Evolutionary conservation across 1,140 invertebrate genomes (phyloP).

Genomic region (Dendroctonus valens): DNA sequence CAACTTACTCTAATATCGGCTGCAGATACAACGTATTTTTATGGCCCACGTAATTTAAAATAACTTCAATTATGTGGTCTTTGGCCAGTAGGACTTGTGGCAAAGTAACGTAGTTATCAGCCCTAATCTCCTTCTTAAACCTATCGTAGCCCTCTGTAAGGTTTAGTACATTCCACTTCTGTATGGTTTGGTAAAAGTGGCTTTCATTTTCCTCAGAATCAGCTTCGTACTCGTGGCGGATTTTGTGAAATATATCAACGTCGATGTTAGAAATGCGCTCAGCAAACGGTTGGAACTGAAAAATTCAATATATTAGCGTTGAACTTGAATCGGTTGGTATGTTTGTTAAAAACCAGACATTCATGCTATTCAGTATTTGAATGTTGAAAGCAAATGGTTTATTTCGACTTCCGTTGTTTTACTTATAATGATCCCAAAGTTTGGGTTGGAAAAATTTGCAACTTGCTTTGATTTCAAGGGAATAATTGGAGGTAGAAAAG

Average conservation of each 20-base stretch:
- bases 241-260: slow-evolving; percentile 74
- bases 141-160: slow-evolving; percentile 76
- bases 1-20: slow-evolving; percentile 78
- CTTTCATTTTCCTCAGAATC: slow-evolving; percentile 69
- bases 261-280: slow-evolving; percentile 81
- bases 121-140: slow-evolving; percentile 69
- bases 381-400: not conserved
- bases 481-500: not conserved
- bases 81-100: slow-evolving; percentile 78
- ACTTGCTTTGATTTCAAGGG: not conserved
- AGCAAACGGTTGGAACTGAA: slow-evolving; percentile 83
- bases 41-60: slow-evolving; percentile 70
- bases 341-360: not conserved
- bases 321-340: not conserved
- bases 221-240: slow-evolving; percentile 68
- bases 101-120: slow-evolving; percentile 67
- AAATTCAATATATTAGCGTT: slow-evolving; percentile 38
- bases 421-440: not conserved
- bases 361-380: not conserved
- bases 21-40: slow-evolving; percentile 72
- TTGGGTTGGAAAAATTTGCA: not conserved
- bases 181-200: slow-evolving; percentile 75
- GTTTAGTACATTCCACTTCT: slow-evolving; percentile 86
- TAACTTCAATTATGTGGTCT: slow-evolving; percentile 67
- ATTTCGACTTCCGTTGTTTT: not conserved